These are phyloP conservation scores for Poecilia picta DNA, from an alignment of 2,797 vertebrate species.

Conservation along the genomic window DNA sequence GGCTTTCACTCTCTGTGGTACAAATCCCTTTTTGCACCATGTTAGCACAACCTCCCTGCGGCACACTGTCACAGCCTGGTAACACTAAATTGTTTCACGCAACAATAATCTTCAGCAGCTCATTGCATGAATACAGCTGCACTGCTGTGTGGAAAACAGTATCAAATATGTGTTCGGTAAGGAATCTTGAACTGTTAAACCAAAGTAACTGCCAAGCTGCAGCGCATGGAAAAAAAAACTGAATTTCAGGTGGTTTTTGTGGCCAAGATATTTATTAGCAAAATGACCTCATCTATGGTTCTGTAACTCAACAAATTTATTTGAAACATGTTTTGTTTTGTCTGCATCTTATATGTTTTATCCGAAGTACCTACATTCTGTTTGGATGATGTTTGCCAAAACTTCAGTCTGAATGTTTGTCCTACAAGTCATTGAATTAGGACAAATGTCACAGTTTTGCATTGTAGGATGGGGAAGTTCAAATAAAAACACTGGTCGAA, in stretches of 20 bases:
- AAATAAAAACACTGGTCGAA: neutral
- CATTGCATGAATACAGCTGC: slow-evolving; percentile 57
- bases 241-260: neutral
- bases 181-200: slow-evolving; percentile 21
- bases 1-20: slow-evolving; percentile 45
- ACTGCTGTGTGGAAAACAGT: slow-evolving; percentile 34
- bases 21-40: slow-evolving; percentile 23
- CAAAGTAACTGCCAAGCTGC: neutral
- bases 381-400: neutral
- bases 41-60: slow-evolving; percentile 25
- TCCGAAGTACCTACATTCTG: slow-evolving; percentile 20
- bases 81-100: slow-evolving; percentile 62
- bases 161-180: slow-evolving; percentile 20
- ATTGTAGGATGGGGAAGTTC: neutral
- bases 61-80: slow-evolving; percentile 54
- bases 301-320: slow-evolving; percentile 13
- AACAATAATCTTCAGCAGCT: slow-evolving; percentile 52
- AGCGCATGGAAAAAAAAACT: slow-evolving; percentile 16
- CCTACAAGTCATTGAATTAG: neutral
- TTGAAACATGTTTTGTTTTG: neutral
- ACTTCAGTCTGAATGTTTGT: neutral
- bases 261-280: neutral
- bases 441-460: neutral
- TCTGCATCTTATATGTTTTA: slow-evolving; percentile 3
- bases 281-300: neutral